Evolutionary conservation across 2,888 invertebrate species (phyloP), one percentile per base, ranked within the genome.

Genomic region (Platerodrilus igneus): DNA sequence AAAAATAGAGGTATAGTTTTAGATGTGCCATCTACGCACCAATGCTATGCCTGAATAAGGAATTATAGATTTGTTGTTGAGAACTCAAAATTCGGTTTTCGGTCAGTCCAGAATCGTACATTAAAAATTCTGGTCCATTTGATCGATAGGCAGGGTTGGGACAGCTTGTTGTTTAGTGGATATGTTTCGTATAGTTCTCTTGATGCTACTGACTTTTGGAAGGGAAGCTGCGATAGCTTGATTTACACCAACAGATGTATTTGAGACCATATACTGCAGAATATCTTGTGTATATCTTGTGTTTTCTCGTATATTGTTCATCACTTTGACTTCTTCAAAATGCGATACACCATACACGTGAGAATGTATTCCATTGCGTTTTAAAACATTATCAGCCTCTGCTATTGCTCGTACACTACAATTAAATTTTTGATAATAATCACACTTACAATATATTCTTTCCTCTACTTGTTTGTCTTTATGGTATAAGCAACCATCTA

Each of bases 151-250:
- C 11, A 38, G 20, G 3, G 38, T 26, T 18, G 38, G 38, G 11
- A 23, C 38, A 18, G 9, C 15, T 13, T 25, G 7, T 7, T 26
- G 11, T 8, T 10, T 26, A n/a, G 5, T 10, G 3, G 31, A 19
- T 10, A 32, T 26, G 7, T 27, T 31, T 18, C 31, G 18, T 26
- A 37, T 37, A 14, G 37, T 37, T 21, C 30, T 21, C 18, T 37
- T 37, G 6, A 37, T 31, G 11, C n/a, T 17, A 16, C 16, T 17
- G 15, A 37, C 30, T 11, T 16, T 37, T 16, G 28, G 14, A 15
- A 37, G 17, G 6, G 6, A 10, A 13, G 20, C 14, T 16, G 22
- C 22, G 16, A 20, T 22, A n/a, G 37, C 29, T 6, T 29, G 22
- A 9, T 22, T 3, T 8, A 35, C 18, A 16, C 10, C 13, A 8